phyloP scores from a whole-genome alignment of 2,888 invertebrate species.

The Lasioglossum malachurum region DNA sequence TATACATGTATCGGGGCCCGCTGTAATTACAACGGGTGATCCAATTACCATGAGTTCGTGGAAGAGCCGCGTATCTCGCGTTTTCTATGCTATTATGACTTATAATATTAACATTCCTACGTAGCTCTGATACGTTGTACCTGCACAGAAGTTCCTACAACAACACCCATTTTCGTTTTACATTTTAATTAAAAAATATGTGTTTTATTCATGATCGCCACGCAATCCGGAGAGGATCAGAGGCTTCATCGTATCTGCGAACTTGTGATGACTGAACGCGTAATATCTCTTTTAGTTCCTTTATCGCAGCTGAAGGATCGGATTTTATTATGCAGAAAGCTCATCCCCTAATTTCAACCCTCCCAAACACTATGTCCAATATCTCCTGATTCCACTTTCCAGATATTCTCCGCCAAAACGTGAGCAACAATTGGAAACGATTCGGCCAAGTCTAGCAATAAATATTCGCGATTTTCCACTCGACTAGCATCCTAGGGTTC shows the following conservation, averaged over 20 bases:
- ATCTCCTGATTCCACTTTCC: too few species aligned
- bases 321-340: too few species aligned
- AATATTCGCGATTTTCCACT: too few species aligned
- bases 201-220: background rate
- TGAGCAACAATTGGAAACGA: too few species aligned
- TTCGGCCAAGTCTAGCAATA: too few species aligned
- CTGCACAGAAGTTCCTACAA: background rate
- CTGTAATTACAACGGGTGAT: background rate
- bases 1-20: conserved; percentile 2
- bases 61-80: background rate
- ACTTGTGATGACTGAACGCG: background rate
- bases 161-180: background rate
- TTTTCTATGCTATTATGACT: background rate
- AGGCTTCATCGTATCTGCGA: background rate
- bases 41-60: background rate
- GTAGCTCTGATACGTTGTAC: background rate
- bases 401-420: too few species aligned
- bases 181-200: background rate
- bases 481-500: background rate
- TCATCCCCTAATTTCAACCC: too few species aligned
- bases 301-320: background rate
- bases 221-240: background rate
- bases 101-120: background rate
- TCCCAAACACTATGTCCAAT: too few species aligned
- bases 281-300: background rate